Base-by-base conservation (phyloP, 2,113 vertebrate species). In the Delphinus delphis region DNA sequence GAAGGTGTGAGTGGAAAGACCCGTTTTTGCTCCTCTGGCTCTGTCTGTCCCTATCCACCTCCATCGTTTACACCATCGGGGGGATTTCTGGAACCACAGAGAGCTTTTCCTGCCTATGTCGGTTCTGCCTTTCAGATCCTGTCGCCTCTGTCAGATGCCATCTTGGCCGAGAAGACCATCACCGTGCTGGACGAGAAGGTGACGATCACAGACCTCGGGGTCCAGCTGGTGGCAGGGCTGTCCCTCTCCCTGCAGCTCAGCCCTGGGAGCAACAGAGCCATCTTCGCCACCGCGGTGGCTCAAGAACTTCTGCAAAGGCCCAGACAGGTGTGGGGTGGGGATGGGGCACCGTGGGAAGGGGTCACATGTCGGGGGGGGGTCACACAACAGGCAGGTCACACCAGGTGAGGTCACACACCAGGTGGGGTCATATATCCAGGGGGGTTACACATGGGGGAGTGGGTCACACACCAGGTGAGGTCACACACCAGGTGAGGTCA, bases 151-250 rank as follows among this genome's bases (percentile, higher is more conserved):
- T 99, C 99, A 0, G 99, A 99, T 2, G 98, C 99, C 90, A 99
- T 99, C 96, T 87, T 99, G 98, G 99, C 99, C 0, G 99, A 99
- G 93, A 99, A 99, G 98, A 99, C 99, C 1, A 98, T 99, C 98
- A 99, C 98, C 0, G 99, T 99, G 60, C 98, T 99, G 93, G 99
- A 99, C 1, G 99, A 99, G 97, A 99, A 99, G 98, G 99, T 99
- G 98, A 99, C 99, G 44, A 99, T 99, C 93, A 99, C 99, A 2
- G 99, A 99, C 97, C 98, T 99, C 26, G 99, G 99, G 5, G 99
- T 99, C 96, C 99, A 99, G 97, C 97, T 99, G 98, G 99, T 99
- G 71, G 98, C 99, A 0, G 99, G 99, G 0, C 98, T 99, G 95
- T 99, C 99, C 0, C 99, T 99, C n/a, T 99, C 99, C 33, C 97